A percentile compares a stretch with the other conserved stretches of the same genome.
Conservation (phyloP, 2,113 vertebrate genomes). For the Heterochromis multidens region DNA sequence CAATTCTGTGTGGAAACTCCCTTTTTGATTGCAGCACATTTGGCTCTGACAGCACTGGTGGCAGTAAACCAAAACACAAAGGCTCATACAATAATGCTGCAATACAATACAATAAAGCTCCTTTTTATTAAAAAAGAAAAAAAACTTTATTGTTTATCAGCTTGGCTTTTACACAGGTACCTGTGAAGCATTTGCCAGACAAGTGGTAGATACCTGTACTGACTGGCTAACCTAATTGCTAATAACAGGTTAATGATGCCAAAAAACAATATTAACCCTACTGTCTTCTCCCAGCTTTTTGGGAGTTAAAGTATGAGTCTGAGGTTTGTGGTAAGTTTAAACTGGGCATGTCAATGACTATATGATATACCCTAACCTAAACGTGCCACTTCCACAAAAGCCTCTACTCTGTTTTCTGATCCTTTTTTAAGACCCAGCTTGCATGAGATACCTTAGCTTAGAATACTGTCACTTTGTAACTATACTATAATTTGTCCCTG, state of each 20-base stretch:
- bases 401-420: neutral
- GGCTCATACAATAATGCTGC: neutral
- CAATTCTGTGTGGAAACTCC: neutral
- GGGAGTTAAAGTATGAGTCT: constrained; percentile 1
- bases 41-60: neutral
- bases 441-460: neutral
- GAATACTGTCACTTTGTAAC: neutral
- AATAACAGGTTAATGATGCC: neutral
- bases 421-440: neutral
- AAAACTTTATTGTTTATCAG: too few relatives aligned
- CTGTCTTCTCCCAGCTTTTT: neutral
- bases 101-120: too few relatives aligned
- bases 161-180: neutral
- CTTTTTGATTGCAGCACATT: neutral
- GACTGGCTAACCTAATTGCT: neutral
- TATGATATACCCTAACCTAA: constrained; percentile 49
- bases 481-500: neutral
- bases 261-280: neutral
- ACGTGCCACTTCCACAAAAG: constrained; percentile 18
- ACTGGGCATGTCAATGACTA: constrained; percentile 43
- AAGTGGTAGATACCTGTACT: neutral
- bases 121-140: too few relatives aligned
- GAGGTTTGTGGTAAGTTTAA: constrained; percentile 32
- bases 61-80: neutral
- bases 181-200: neutral